Base-by-base conservation (phyloP, 2,797 vertebrate species). In the Leptodon cayanensis region DNA sequence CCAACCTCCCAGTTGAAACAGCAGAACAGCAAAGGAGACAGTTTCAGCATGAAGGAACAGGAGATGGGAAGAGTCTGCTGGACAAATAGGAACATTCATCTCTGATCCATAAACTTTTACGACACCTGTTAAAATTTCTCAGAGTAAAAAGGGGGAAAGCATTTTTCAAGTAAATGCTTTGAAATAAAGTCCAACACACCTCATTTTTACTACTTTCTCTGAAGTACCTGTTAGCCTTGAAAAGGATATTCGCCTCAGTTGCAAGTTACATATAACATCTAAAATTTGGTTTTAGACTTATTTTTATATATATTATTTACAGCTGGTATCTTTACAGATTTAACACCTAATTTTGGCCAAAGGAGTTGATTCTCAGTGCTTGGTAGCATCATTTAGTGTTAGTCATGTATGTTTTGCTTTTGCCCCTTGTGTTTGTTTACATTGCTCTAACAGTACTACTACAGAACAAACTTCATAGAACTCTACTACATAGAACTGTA, bases 401-500 rank as follows among this genome's bases (percentile, higher is more conserved):
- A 54, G n/a, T 35, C 28, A 11, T 1, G 3, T 52, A 62, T 9
- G 37, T 65, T 83, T 86, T 61, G 39, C 70, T 90, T 73, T 81
- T 2, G 0, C 18, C 10, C 28, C 39, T 44, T 62, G 8, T 35
- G 25, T 90, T 93, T 95, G 67, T 93, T 93, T 93, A 66, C 67
- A n/a, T 46, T 83, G 63, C 67, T 91, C 16, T 25, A 80, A 65
- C 40, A 90, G 49, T 31, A 22, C 14, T 25, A n/a, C 46, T 72
- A 44, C 59, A 84, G 70, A 84, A 79, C 6, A 1, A 84, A 28
- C 67, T 77, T 91, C 58, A 82, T 35, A 88, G 83, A 96, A 94
- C 44, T 82, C 18, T n/a, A n/a, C n/a, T n/a, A n/a, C n/a, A n/a
- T n/a, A n/a, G n/a, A n/a, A n/a, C n/a, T n/a, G n/a, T n/a, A n/a